These are phyloP conservation scores for Poecilia latipinna DNA, from an alignment of 2,113 vertebrate species.

Conservation along the genomic window DNA sequence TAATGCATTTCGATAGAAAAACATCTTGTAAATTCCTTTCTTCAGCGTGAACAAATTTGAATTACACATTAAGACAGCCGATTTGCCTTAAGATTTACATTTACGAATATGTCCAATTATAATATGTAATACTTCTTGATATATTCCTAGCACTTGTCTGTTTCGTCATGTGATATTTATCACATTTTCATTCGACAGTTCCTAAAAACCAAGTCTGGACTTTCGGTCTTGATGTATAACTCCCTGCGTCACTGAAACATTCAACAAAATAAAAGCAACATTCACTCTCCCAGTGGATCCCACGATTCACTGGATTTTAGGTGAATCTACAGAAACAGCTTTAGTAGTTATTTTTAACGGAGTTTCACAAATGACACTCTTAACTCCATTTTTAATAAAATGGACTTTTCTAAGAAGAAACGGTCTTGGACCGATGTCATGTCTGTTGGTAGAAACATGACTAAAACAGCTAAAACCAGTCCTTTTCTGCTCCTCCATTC, in stretches of 20 bases:
- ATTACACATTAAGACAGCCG: too few species aligned
- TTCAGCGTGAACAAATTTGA: too few species aligned
- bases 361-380: slow-evolving; percentile 10
- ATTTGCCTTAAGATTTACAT: not conserved
- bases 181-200: not conserved
- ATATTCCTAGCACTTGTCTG: not conserved
- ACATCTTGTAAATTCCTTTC: not conserved
- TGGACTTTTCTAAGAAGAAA: not conserved
- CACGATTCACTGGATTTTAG: slow-evolving; percentile 9
- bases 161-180: not conserved
- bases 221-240: not conserved
- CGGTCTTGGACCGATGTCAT: slow-evolving; percentile 3
- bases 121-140: not conserved
- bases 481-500: slow-evolving; percentile 13
- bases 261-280: slow-evolving; percentile 46
- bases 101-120: not conserved
- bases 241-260: not conserved
- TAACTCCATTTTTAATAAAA: slow-evolving; percentile 5
- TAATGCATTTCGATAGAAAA: not conserved
- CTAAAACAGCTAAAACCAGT: slow-evolving; percentile 7
- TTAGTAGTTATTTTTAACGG: not conserved
- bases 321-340: slow-evolving; percentile 12
- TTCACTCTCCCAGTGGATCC: slow-evolving; percentile 28
- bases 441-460: slow-evolving; percentile 2
- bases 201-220: not conserved